Evolutionary conservation across 53 echinoderm and acorn worm genomes (phyloP), one percentile per base, ranked within the genome.

Genomic region (Antedon mediterranea): DNA sequence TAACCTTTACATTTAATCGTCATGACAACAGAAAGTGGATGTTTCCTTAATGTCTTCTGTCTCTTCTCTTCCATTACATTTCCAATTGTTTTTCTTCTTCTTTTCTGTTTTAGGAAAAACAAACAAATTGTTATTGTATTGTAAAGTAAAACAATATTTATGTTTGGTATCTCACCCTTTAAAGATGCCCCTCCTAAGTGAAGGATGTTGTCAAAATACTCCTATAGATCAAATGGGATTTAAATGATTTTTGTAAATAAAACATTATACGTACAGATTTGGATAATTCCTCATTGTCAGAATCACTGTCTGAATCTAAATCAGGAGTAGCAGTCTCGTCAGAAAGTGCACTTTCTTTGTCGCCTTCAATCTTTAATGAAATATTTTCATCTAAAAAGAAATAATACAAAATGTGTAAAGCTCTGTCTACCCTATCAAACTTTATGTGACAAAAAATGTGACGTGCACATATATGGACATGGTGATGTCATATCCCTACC

Each of bases 231-330:
- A n/a, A n/a, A n/a, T n/a, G n/a, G n/a, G n/a, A n/a, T n/a, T n/a
- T n/a, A n/a, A n/a, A n/a, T n/a, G n/a, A n/a, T n/a, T n/a, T n/a
- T n/a, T n/a, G n/a, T n/a, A n/a, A n/a, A n/a, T n/a, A n/a, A n/a
- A n/a, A n/a, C n/a, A n/a, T n/a, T n/a, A 15, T 0, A 81, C 83
- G 89, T 85, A 94, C 95, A 26, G 95, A 89, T 81, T 91, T 87
- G 18, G 89, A 85, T 32, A 88, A 72, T 27, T 91, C 91, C 76
- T 94, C 95, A 77, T 83, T 91, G 34, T 94, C 95, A 0, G 95
- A 94, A 72, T 94, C 95, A 71, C 95, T 94, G 74, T 94, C 95
- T 18, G 91, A 83, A 28, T 94, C 95, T 1, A 90, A 43, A 23
- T 82, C 84, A 6, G 84, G 83, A 23, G 91, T 87, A 29, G 83